A percentile compares a stretch with the other conserved stretches of the same genome.
Evolutionary conservation across 1,140 invertebrate genomes (phyloP).

Genomic region (Apis mellifera): Amel_HAv3.1 CM009932.2:4020501-4021000

Average conservation of each 20-base stretch:
- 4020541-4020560: constrained; percentile 41
- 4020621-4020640: not conserved
- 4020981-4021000: not conserved
- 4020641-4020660: not conserved
- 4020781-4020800: not conserved
- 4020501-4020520: constrained; percentile 11
- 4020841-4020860: not conserved
- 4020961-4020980: not conserved
- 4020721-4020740: too few relatives aligned
- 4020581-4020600: not conserved
- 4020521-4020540: not conserved
- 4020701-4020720: too few relatives aligned
- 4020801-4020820: not conserved
- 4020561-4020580: not conserved
- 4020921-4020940: not conserved
- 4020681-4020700: too few relatives aligned
- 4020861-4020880: not conserved
- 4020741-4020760: too few relatives aligned
- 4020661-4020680: too few relatives aligned
- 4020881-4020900: not conserved
- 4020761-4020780: not conserved
- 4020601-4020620: not conserved
- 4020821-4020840: not conserved
- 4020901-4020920: not conserved
- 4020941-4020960: not conserved